Conservation (phyloP, 2,888 invertebrate species). For the Drosophila mettleri region DNA sequence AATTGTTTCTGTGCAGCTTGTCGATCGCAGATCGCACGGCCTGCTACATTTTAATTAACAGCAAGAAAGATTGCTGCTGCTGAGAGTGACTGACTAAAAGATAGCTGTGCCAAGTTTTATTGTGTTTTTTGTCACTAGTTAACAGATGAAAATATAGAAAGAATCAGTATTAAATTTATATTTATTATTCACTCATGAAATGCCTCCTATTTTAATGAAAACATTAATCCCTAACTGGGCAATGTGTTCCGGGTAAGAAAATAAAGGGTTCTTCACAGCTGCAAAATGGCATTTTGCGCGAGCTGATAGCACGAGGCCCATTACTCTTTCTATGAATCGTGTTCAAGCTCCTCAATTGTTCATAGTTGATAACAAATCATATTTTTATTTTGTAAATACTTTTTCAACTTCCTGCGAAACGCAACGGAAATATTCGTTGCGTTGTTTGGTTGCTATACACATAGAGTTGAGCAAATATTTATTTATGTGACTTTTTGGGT, state of each 20-base stretch:
- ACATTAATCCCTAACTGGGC: not conserved
- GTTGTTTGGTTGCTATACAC: constrained; percentile 30
- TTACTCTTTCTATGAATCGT: constrained; percentile 6
- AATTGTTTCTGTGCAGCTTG: constrained; percentile 64
- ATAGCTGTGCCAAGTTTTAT: not conserved
- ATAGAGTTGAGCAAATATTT: constrained; percentile 65
- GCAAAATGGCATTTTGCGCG: not conserved
- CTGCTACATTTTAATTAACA: constrained; percentile 74
- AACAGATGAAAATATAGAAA: too few relatives aligned
- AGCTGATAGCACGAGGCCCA: not conserved
- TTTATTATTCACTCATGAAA: too few relatives aligned
- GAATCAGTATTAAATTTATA: too few relatives aligned
- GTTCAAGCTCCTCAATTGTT: constrained; percentile 6
- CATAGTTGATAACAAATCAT: constrained; percentile 33
- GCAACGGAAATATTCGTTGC: constrained; percentile 55
- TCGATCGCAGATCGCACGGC: constrained; percentile 61
- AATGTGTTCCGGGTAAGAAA: constrained; percentile 2
- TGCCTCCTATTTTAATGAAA: too few relatives aligned
- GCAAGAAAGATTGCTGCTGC: constrained; percentile 9
- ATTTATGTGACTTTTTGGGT: constrained; percentile 23
- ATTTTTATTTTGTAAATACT: constrained; percentile 10
- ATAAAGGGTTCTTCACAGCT: constrained; percentile 9
- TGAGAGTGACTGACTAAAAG: constrained; percentile 7
- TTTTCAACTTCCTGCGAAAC: constrained; percentile 58
- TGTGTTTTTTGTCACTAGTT: not conserved